A percentile compares a stretch with the other conserved stretches of the same genome.
These are phyloP conservation scores for Trichogramma dendrolimi DNA, from an alignment of 2,888 invertebrate genomes.

Conservation along the genomic window DNA sequence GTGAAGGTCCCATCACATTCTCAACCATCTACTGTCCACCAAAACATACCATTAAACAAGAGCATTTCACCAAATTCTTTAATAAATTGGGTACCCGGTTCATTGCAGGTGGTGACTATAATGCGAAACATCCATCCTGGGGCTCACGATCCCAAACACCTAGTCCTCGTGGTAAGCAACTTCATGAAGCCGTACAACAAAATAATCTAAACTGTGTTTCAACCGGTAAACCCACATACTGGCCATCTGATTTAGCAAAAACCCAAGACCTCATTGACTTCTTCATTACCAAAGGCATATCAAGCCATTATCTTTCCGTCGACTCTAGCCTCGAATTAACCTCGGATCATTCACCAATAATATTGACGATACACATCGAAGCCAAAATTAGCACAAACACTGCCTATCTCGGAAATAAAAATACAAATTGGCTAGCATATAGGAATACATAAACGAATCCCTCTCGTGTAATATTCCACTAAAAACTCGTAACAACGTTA, in stretches of 20 bases:
- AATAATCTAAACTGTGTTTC: slow-evolving; percentile 13
- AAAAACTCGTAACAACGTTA: too few relatives aligned
- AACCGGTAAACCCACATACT: slow-evolving; percentile 31
- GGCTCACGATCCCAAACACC: neutral
- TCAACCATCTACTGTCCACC: too few relatives aligned
- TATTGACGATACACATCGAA: neutral
- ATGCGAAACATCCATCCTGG: too few relatives aligned
- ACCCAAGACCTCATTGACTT: slow-evolving; percentile 6
- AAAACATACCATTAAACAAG: too few relatives aligned
- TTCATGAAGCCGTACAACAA: slow-evolving; percentile 2
- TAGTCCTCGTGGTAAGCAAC: slow-evolving; percentile 7
- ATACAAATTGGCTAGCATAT: too few relatives aligned
- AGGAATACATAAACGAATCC: too few relatives aligned
- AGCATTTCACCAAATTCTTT: too few relatives aligned
- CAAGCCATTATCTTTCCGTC: neutral
- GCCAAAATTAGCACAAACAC: too few relatives aligned
- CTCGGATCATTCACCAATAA: slow-evolving; percentile 6
- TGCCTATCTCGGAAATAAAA: too few relatives aligned
- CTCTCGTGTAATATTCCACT: too few relatives aligned
- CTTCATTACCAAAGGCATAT: neutral
- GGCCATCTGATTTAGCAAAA: slow-evolving; percentile 2
- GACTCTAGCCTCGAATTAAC: neutral
- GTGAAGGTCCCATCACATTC: too few relatives aligned
- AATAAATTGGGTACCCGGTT: slow-evolving; percentile 25
- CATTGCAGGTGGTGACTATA: slow-evolving; percentile 1